A percentile compares a stretch with the other conserved stretches of the same genome.
Conservation (phyloP, 2,888 invertebrate genomes). For the Tenthredo amoena region DNA sequence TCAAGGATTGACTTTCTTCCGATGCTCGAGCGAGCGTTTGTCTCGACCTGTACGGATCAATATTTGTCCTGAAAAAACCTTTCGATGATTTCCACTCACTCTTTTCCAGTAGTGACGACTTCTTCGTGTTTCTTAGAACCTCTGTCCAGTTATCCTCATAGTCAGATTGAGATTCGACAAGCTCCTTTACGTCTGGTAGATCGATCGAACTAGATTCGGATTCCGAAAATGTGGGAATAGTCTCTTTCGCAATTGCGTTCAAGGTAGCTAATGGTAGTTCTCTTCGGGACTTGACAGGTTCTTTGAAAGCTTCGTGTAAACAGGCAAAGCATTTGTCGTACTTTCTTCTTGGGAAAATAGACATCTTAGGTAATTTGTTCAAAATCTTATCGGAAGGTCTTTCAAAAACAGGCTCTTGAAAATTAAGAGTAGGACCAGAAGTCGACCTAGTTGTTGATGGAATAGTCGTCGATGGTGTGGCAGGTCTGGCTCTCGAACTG, state of each 20-base stretch:
- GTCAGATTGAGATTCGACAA: constrained; percentile 22
- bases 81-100: constrained; percentile 41
- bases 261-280: constrained; percentile 51
- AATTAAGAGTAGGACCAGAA: constrained; percentile 60
- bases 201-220: constrained; percentile 57
- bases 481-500: constrained; percentile 46
- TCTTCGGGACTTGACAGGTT: constrained; percentile 14
- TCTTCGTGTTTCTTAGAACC: neutral
- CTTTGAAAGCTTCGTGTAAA: constrained; percentile 64
- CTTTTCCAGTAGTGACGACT: neutral
- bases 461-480: constrained; percentile 57
- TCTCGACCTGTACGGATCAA: neutral
- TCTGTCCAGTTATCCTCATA: constrained; percentile 23
- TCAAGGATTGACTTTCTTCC: constrained; percentile 28
- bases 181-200: constrained; percentile 54
- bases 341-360: constrained; percentile 66
- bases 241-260: constrained; percentile 32
- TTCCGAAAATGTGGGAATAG: constrained; percentile 37
- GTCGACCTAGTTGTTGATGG: constrained; percentile 61
- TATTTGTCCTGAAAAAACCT: neutral
- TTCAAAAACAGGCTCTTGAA: constrained; percentile 50
- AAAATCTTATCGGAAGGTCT: constrained; percentile 55
- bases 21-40: constrained; percentile 25
- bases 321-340: constrained; percentile 72
- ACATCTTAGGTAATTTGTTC: constrained; percentile 65